Percentiles rank a stretch among this genome's conserved stretches.
phyloP scores from a whole-genome alignment of 1,140 invertebrate genomes.

The Temnothorax curvispinosus region DNA sequence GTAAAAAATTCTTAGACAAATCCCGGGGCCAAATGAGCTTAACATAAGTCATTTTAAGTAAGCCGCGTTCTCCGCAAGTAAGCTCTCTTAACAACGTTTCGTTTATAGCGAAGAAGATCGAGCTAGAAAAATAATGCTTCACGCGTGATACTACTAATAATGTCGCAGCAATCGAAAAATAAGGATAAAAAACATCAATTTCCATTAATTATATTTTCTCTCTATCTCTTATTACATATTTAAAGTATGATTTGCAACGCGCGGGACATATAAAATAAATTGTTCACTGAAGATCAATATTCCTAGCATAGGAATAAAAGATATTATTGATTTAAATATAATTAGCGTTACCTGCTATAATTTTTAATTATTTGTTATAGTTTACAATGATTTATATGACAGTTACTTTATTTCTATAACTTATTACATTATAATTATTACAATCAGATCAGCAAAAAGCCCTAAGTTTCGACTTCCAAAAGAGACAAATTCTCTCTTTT shows the following conservation, averaged over 20 bases:
- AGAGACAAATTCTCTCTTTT: not conserved
- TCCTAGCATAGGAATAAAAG: not conserved
- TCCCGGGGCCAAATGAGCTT: constrained; percentile 11
- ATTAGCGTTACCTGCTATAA: not conserved
- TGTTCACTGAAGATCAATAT: not conserved
- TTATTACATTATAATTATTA: not conserved
- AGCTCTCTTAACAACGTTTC: constrained; percentile 4
- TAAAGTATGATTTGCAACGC: not conserved
- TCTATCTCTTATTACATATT: no score
- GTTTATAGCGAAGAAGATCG: not conserved
- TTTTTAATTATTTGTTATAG: not conserved
- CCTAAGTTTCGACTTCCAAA: not conserved
- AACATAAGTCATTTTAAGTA: constrained; percentile 2
- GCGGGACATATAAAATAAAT: not conserved
- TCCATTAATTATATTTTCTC: not conserved
- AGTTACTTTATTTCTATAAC: not conserved
- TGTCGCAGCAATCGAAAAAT: not conserved
- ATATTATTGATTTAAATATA: not conserved
- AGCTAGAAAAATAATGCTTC: not conserved
- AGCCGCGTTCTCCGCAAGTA: constrained; percentile 8
- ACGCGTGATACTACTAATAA: not conserved
- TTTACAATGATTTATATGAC: not conserved
- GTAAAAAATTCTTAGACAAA: constrained; percentile 46
- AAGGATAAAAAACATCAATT: not conserved
- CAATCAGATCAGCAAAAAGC: not conserved